Conservation (phyloP, 2,888 invertebrate genomes). For the Athripsodes cinereus region DNA sequence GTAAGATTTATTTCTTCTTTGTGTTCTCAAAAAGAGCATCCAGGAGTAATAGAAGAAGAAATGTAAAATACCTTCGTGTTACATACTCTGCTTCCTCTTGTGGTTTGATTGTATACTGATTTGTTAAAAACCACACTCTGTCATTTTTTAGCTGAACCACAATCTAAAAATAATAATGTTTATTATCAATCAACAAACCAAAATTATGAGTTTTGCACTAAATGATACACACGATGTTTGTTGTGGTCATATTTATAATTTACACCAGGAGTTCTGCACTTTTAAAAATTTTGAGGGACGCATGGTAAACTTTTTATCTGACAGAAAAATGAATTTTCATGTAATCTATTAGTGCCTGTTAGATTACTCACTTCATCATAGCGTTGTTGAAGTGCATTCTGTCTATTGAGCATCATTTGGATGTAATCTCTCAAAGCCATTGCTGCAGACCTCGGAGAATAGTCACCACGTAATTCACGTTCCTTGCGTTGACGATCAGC, state of each 20-base stretch:
- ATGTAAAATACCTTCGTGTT: slow-evolving; percentile 47
- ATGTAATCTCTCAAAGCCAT: slow-evolving; percentile 64
- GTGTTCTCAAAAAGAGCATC: too few species aligned
- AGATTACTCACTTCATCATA: slow-evolving; percentile 57
- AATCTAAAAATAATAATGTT: slow-evolving; percentile 36
- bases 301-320: too few species aligned
- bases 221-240: too few species aligned
- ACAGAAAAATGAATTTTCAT: too few species aligned
- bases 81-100: slow-evolving; percentile 57
- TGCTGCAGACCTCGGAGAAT: slow-evolving; percentile 51
- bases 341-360: too few species aligned
- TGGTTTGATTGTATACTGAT: slow-evolving; percentile 52
- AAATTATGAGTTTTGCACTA: too few species aligned
- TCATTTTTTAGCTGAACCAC: slow-evolving; percentile 48
- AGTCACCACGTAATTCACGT: slow-evolving; percentile 55
- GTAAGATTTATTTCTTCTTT: too few species aligned
- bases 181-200: too few species aligned
- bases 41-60: too few species aligned
- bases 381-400: slow-evolving; percentile 57
- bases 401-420: slow-evolving; percentile 53
- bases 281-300: too few species aligned
- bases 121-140: slow-evolving; percentile 52
- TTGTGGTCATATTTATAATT: too few species aligned
- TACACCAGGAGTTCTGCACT: too few species aligned
- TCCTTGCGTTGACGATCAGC: slow-evolving; percentile 47